A percentile compares a stretch with the other conserved stretches of the same genome.
Conservation (phyloP, 2,797 vertebrate species). For the Clamator glandarius region DNA sequence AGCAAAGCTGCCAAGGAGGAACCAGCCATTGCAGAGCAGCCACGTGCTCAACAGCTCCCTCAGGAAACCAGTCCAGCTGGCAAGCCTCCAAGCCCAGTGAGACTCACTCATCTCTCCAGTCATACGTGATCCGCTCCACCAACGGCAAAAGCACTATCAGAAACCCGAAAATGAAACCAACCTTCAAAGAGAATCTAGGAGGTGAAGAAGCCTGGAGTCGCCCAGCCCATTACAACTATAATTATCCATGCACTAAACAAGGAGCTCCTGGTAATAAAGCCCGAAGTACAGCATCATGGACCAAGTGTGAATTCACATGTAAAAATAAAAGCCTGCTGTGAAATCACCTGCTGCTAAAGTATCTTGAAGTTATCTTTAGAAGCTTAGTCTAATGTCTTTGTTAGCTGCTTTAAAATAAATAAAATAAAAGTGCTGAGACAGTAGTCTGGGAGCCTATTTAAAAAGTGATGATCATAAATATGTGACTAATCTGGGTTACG, state of each 20-base stretch:
- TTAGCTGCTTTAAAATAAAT: slow-evolving; percentile 55
- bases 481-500: slow-evolving; percentile 20
- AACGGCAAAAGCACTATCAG: slow-evolving; percentile 30
- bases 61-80: slow-evolving; percentile 13
- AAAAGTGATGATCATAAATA: slow-evolving; percentile 17
- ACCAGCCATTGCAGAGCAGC: background rate
- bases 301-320: slow-evolving; percentile 14
- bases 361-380: slow-evolving; percentile 66
- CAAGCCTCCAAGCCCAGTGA: background rate
- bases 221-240: slow-evolving; percentile 27
- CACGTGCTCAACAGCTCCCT: background rate
- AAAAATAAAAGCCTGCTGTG: slow-evolving; percentile 61
- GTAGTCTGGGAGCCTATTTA: slow-evolving; percentile 48
- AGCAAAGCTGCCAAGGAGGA: background rate
- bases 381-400: slow-evolving; percentile 23
- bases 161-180: slow-evolving; percentile 25
- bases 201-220: background rate
- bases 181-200: background rate
- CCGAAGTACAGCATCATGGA: background rate
- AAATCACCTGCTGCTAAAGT: slow-evolving; percentile 51
- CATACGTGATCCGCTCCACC: slow-evolving; percentile 13
- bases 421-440: slow-evolving; percentile 57
- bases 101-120: background rate
- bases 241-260: slow-evolving; percentile 33
- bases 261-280: background rate